These are phyloP conservation scores for Syndactyla subalaris DNA, from an alignment of 2,797 vertebrate genomes.

Conservation along the genomic window DNA sequence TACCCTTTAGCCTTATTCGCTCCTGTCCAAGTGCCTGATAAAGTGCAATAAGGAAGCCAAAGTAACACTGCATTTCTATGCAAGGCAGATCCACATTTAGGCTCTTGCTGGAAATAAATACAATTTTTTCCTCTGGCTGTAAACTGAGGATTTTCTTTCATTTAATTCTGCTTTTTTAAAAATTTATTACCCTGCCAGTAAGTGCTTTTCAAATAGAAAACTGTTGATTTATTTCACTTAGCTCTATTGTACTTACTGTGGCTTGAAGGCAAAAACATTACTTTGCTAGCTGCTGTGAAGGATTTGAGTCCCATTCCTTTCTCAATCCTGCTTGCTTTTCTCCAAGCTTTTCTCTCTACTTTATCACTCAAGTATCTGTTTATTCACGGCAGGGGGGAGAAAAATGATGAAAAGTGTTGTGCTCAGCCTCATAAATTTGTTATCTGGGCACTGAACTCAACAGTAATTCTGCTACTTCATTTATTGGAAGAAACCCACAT, in stretches of 20 bases:
- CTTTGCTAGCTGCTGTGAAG: neutral
- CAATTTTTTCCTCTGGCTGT: neutral
- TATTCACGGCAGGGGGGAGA: neutral
- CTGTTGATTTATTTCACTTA: neutral
- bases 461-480: neutral
- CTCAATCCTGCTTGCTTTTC: neutral
- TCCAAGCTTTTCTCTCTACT: neutral
- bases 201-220: slow-evolving; percentile 12
- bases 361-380: neutral
- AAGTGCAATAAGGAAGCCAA: neutral
- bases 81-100: neutral
- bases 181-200: neutral
- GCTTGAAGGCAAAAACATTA: neutral
- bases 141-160: neutral
- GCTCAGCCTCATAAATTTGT: neutral
- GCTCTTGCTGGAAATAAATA: slow-evolving; percentile 2
- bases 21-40: neutral
- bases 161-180: neutral
- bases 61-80: neutral
- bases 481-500: neutral
- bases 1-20: neutral
- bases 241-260: neutral
- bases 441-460: neutral
- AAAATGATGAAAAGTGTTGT: neutral
- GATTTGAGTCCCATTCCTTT: neutral